phyloP scores from a whole-genome alignment of 1,140 invertebrate genomes.

The Rhagoletis pomonella region DNA sequence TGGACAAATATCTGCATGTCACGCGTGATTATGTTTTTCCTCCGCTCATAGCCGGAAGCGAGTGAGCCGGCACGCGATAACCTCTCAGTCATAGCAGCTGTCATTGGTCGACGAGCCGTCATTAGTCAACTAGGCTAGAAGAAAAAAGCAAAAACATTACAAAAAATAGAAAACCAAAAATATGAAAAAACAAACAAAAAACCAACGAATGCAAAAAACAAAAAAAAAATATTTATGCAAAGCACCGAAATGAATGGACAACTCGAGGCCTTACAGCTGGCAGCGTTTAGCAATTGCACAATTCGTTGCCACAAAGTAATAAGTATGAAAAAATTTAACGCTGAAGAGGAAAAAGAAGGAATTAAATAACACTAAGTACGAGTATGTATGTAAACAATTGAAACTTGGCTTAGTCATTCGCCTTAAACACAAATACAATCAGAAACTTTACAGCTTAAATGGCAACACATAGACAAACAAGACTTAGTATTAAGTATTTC shows the following conservation, averaged over 20 bases:
- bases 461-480: not conserved
- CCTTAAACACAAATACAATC: not conserved
- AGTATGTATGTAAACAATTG: not conserved
- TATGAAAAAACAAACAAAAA: not conserved
- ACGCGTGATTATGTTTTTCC: conserved; percentile 19
- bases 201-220: not conserved
- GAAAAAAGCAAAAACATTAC: not conserved
- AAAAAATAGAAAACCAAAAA: too few relatives aligned
- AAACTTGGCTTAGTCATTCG: not conserved
- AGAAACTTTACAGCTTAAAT: not conserved
- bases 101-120: conserved; percentile 39
- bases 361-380: not conserved
- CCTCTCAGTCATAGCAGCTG: conserved; percentile 3
- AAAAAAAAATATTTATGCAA: not conserved
- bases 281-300: not conserved
- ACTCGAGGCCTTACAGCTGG: not conserved
- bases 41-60: not conserved
- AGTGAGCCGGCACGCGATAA: not conserved
- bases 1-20: conserved; percentile 30
- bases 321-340: not conserved
- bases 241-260: not conserved
- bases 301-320: conserved; percentile 9
- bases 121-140: conserved; percentile 23
- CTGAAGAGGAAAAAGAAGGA: not conserved
- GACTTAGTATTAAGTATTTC: not conserved